Evolutionary conservation across 2,888 invertebrate species (phyloP), one percentile per base, ranked within the genome.

Genomic region (Tetranychus piercei): DNA sequence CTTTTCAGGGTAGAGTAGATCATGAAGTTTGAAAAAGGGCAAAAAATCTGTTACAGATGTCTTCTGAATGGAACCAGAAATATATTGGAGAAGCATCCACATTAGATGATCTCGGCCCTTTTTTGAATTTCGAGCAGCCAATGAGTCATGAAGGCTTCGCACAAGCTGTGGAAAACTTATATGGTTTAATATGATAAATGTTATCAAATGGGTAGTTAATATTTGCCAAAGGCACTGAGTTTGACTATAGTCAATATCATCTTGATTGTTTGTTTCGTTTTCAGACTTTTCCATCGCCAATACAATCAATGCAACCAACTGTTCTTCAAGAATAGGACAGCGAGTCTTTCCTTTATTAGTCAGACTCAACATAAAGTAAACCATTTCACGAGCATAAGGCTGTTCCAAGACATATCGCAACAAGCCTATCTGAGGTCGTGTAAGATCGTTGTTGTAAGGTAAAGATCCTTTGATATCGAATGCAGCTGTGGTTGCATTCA

Each of bases 81-180:
- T 92, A 81, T 94, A 96, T 84, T 99, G 97, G 70, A 99, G 84
- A 22, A 97, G 84, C 23, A 94, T 91, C 96, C 97, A 97, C 96
- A 99, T 97, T n/a, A 99, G 84, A 80, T 97, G 94, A 83, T 96
- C 96, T 72, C 97, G 86, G 0, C 95, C 94, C 82, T 92, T 91
- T 76, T 90, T 87, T 81, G 94, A 85, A 80, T 92, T 91, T 78
- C 89, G 86, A 64, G 34, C 55, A 22, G 44, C 75, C 81, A 88
- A 88, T 84, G 90, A 92, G 76, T 90, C 90, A 81, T 93, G 91
- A 55, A 96, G 85, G 0, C 91, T 89, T 84, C 90, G 87, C 0
- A 96, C 92, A 81, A 96, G 91, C 80, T 91, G 92, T 55, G 92
- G 91, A 81, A 96, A 96, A 78, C 89, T 90, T 0, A 93, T 92